These are phyloP conservation scores for Glyphotaelius pellucidus DNA, from an alignment of 2,888 invertebrate species.

Conservation along the genomic window DNA sequence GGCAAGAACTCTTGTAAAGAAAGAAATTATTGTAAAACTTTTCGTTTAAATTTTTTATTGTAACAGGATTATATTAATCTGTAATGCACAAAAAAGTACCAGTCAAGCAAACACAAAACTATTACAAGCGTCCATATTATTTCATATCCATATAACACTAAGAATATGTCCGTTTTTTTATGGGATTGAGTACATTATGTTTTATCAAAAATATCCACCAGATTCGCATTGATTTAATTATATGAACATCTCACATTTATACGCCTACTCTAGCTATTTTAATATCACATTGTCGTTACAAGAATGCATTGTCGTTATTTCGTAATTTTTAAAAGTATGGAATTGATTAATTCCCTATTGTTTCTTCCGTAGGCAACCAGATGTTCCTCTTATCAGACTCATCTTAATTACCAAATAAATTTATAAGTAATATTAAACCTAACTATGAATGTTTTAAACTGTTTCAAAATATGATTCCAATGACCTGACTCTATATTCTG, in stretches of 20 bases:
- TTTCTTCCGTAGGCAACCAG: background rate
- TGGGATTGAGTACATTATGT: too few species aligned
- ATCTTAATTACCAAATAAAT: slow-evolving; percentile 13
- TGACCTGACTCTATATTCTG: background rate
- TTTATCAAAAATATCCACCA: background rate
- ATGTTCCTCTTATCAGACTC: background rate
- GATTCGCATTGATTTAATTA: background rate
- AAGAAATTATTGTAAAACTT: too few species aligned
- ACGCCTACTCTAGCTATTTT: background rate
- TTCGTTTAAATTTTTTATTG: too few species aligned
- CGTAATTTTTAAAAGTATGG: background rate
- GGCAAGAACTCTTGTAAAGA: too few species aligned
- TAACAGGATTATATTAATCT: too few species aligned
- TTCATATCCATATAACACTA: too few species aligned
- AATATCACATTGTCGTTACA: background rate
- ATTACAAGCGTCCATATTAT: background rate
- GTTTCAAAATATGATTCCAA: background rate
- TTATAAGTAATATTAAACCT: background rate
- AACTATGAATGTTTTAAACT: background rate
- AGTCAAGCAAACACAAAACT: background rate
- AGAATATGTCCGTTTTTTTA: too few species aligned
- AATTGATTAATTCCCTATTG: slow-evolving; percentile 30
- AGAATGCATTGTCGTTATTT: background rate
- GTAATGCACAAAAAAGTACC: too few species aligned
- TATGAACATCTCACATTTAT: background rate